Conservation (phyloP, 2,888 invertebrate species). For the Trypoxylon attenuatum region DNA sequence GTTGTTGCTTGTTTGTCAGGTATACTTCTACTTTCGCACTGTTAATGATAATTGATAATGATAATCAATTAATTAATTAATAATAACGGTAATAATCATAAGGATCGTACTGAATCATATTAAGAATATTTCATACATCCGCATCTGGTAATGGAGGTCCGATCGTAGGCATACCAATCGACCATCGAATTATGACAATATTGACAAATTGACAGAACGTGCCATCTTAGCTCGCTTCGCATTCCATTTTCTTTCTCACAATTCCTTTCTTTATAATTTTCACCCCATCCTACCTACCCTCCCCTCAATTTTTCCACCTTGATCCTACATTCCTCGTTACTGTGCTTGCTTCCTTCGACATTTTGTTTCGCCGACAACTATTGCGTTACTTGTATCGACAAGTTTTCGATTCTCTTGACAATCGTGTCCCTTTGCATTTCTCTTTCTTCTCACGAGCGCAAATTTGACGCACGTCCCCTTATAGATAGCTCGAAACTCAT, state of each 20-base stretch:
- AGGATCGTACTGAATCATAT: slow-evolving; percentile 64
- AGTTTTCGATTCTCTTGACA: slow-evolving; percentile 4
- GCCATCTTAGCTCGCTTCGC: slow-evolving; percentile 28
- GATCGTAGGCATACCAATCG: slow-evolving; percentile 58
- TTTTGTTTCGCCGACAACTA: slow-evolving; percentile 47
- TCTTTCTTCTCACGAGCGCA: not conserved
- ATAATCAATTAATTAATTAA: slow-evolving; percentile 61
- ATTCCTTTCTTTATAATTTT: slow-evolving; percentile 18
- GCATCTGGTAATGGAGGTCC: slow-evolving; percentile 52
- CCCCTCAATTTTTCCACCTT: not conserved
- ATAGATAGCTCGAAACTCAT: not conserved
- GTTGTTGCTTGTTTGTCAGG: slow-evolving; percentile 40
- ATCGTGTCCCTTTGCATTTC: not conserved
- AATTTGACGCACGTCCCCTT: slow-evolving; percentile 1
- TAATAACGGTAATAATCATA: slow-evolving; percentile 65
- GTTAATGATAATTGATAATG: slow-evolving; percentile 64
- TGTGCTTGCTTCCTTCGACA: slow-evolving; percentile 38
- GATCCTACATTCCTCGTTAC: not conserved
- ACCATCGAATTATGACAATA: slow-evolving; percentile 56
- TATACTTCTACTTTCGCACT: slow-evolving; percentile 45
- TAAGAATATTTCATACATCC: slow-evolving; percentile 63
- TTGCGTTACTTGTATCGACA: slow-evolving; percentile 1
- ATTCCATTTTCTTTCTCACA: slow-evolving; percentile 16
- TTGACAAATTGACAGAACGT: slow-evolving; percentile 60
- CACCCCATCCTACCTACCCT: not conserved